These are phyloP conservation scores for Alethe castanea DNA, from an alignment of 2,113 vertebrate genomes.

Conservation along the genomic window DNA sequence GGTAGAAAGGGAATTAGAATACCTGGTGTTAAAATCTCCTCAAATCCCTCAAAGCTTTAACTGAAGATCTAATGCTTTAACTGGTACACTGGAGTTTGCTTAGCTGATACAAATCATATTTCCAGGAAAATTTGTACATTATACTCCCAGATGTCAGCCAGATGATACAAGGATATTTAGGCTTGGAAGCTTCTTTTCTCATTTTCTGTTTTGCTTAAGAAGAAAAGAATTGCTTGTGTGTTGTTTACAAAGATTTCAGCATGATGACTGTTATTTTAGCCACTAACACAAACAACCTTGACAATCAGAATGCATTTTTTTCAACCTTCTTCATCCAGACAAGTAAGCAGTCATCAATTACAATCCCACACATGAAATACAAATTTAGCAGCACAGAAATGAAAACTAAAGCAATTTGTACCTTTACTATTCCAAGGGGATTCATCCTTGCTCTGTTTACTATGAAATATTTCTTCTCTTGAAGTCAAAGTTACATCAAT, in stretches of 20 bases:
- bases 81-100: not conserved
- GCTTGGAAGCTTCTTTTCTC: conserved; percentile 28
- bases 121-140: conserved; percentile 22
- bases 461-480: conserved; percentile 71
- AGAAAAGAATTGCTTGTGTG: conserved; percentile 43
- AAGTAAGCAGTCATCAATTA: conserved; percentile 74
- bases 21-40: conserved; percentile 54
- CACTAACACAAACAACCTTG: conserved; percentile 72
- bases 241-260: conserved; percentile 61
- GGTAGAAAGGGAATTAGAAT: conserved; percentile 30
- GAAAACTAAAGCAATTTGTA: conserved; percentile 79
- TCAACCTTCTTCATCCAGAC: conserved; percentile 59
- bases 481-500: conserved; percentile 74
- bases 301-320: conserved; percentile 67
- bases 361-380: conserved; percentile 69
- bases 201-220: conserved; percentile 53
- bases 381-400: conserved; percentile 73
- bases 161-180: conserved; percentile 38
- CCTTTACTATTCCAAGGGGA: conserved; percentile 74
- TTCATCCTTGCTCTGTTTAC: conserved; percentile 69
- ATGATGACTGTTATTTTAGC: conserved; percentile 60
- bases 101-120: conserved; percentile 38
- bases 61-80: conserved; percentile 26
- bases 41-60: conserved; percentile 45
- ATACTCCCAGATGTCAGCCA: conserved; percentile 26